phyloP scores from a whole-genome alignment of 2,113 vertebrate genomes.

The Urocynchramus pylzowi region DNA sequence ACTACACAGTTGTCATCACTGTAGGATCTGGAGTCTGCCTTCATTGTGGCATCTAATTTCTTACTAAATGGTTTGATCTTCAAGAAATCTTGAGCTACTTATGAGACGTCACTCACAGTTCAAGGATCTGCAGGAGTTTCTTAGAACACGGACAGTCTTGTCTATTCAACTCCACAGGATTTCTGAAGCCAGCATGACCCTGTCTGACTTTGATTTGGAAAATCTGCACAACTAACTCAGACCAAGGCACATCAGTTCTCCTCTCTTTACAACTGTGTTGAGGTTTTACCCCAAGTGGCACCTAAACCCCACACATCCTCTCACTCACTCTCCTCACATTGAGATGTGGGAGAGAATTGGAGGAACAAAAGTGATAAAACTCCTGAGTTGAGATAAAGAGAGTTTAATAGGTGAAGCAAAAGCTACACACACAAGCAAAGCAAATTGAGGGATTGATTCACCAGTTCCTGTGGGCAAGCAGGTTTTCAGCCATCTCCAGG shows the following conservation, averaged over 20 bases:
- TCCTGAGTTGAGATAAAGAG: not conserved
- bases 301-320: not conserved
- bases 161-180: not conserved
- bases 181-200: not conserved
- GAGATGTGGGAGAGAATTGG: not conserved
- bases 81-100: not conserved
- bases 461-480: not conserved
- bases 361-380: not conserved
- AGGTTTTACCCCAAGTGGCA: not conserved
- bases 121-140: not conserved
- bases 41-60: not conserved
- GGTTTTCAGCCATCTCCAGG: not conserved
- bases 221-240: not conserved
- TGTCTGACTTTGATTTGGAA: not conserved
- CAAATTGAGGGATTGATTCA: not conserved
- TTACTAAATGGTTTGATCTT: not conserved
- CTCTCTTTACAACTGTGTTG: not conserved
- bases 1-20: not conserved
- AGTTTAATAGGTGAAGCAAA: not conserved
- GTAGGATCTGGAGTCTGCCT: not conserved
- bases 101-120: not conserved
- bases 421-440: not conserved
- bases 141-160: not conserved
- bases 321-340: accelerated
- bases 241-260: not conserved